Percentiles rank a stretch among this genome's conserved stretches.
phyloP scores from a whole-genome alignment of 2,888 invertebrate genomes.

The Elegia similella region DNA sequence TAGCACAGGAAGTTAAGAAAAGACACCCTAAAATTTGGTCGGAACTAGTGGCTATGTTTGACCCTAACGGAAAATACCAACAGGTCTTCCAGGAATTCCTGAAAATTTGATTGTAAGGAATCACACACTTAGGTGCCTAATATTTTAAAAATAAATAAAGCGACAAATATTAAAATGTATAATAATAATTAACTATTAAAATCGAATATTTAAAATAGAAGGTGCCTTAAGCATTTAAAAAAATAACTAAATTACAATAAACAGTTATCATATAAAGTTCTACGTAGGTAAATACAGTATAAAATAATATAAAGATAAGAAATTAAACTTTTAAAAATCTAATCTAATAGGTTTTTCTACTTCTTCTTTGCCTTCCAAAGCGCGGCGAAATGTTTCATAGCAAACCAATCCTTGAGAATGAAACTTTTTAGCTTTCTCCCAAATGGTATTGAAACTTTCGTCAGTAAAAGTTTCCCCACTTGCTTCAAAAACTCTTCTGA shows the following conservation, averaged over 20 bases:
- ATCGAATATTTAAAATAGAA: no score
- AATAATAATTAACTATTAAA: constrained; percentile 15
- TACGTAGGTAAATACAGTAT: not conserved
- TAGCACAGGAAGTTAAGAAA: constrained; percentile 81
- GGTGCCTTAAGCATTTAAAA: no score
- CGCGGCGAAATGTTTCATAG: constrained; percentile 73
- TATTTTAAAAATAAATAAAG: not conserved
- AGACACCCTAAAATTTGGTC: constrained; percentile 80
- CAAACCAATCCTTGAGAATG: constrained; percentile 79
- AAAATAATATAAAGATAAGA: no score
- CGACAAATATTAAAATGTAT: constrained; percentile 5
- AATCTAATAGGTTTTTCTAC: constrained; percentile 9
- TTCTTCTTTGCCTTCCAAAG: constrained; percentile 36
- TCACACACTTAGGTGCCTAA: no score
- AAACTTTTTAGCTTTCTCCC: constrained; percentile 71
- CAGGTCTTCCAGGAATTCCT: constrained; percentile 60
- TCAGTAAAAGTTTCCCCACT: constrained; percentile 73
- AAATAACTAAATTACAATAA: no score
- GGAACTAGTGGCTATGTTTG: constrained; percentile 77
- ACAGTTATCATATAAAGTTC: not conserved
- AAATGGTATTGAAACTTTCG: constrained; percentile 69
- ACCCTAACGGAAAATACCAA: constrained; percentile 82
- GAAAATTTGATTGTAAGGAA: constrained; percentile 22
- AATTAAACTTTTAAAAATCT: not conserved
- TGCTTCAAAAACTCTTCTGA: constrained; percentile 76